Evolutionary conservation across 1,140 invertebrate species (phyloP).

Genomic region (Trachelipus rathkii): DNA sequence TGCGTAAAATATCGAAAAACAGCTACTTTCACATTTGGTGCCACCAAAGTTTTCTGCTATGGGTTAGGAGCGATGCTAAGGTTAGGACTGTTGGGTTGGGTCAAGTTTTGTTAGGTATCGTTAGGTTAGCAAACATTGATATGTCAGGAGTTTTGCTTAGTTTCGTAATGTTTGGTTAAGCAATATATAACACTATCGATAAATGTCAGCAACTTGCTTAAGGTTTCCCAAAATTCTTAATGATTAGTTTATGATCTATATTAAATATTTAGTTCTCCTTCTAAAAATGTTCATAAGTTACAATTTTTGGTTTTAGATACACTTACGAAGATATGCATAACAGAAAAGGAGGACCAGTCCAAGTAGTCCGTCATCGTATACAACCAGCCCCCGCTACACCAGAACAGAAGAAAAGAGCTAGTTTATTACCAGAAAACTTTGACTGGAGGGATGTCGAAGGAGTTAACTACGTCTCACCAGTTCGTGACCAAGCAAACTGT

Average conservation of each 20-base stretch:
- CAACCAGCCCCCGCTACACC: constrained; percentile 18
- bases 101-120: too few relatives aligned
- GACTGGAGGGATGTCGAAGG: constrained; percentile 57
- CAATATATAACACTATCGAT: too few relatives aligned
- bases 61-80: too few relatives aligned
- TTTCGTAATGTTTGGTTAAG: too few relatives aligned
- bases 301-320: constrained; percentile 32
- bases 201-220: too few relatives aligned
- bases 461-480: constrained; percentile 55
- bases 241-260: neutral
- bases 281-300: neutral
- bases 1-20: too few relatives aligned
- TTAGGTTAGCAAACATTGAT: too few relatives aligned
- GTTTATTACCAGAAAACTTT: constrained; percentile 52
- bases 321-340: constrained; percentile 49
- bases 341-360: constrained; percentile 49
- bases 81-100: too few relatives aligned
- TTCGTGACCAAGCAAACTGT: constrained; percentile 53
- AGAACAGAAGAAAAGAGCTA: constrained; percentile 31
- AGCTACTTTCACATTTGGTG: too few relatives aligned
- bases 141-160: too few relatives aligned
- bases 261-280: neutral
- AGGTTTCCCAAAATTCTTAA: too few relatives aligned
- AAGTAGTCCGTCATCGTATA: neutral
- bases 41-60: too few relatives aligned